Percentiles rank a stretch among this genome's conserved stretches.
Conservation (phyloP, 2,888 invertebrate species). For the Tipula helvola region DNA sequence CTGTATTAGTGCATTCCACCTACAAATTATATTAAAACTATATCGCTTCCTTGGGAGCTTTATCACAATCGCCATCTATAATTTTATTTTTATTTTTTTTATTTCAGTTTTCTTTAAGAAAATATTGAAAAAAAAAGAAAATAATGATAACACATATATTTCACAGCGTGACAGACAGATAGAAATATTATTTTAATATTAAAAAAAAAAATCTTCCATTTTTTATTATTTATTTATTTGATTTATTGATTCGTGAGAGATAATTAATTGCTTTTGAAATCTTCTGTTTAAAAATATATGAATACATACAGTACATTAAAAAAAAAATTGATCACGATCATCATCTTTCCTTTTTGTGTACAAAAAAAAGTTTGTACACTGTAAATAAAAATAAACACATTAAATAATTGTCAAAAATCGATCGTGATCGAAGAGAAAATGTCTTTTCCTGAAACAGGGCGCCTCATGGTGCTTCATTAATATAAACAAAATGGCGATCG, state of each 20-base stretch:
- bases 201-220: not conserved
- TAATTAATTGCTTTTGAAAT: not conserved
- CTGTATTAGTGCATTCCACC: not conserved
- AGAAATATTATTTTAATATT: not conserved
- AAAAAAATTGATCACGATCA: not conserved
- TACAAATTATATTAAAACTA: not conserved
- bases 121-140: not conserved
- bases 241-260: conserved; percentile 4
- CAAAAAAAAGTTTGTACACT: not conserved
- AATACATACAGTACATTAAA: not conserved
- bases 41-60: conserved; percentile 4
- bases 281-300: not conserved
- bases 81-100: no score
- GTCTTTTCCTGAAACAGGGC: not conserved
- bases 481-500: not conserved
- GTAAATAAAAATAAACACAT: not conserved
- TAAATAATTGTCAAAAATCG: conserved; percentile 4
- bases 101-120: not conserved
- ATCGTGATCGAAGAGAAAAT: not conserved
- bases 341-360: not conserved
- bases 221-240: not conserved
- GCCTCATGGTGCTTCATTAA: not conserved
- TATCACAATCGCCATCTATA: conserved; percentile 4
- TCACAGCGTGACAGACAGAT: conserved; percentile 4
- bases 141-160: conserved; percentile 4